Conservation (phyloP, 2,888 invertebrate genomes). For the Catocala nupta region DNA sequence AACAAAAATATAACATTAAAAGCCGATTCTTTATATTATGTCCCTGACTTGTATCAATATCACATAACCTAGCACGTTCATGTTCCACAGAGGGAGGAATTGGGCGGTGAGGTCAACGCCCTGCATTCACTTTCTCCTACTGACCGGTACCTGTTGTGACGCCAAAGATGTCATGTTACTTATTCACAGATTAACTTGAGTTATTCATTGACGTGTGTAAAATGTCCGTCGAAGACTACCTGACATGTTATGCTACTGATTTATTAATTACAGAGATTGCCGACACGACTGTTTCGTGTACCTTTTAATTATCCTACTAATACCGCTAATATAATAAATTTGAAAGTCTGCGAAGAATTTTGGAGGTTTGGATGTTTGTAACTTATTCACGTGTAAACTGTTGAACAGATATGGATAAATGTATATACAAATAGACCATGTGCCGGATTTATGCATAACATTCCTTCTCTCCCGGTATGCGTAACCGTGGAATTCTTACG, state of each 20-base stretch:
- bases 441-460: no score
- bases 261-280: background rate
- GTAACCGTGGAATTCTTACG: no score
- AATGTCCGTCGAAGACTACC: background rate
- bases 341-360: no score
- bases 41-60: background rate
- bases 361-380: no score
- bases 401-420: no score
- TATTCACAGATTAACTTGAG: slow-evolving; percentile 30
- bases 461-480: no score
- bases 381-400: no score
- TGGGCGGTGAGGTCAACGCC: slow-evolving; percentile 53
- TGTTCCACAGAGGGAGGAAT: slow-evolving; percentile 36
- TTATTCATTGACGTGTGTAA: slow-evolving; percentile 27
- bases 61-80: background rate
- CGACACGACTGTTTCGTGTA: no score
- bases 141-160: slow-evolving; percentile 39
- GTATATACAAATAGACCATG: no score
- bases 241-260: background rate
- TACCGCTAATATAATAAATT: no score
- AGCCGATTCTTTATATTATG: slow-evolving; percentile 3
- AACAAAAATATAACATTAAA: no score
- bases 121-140: slow-evolving; percentile 58
- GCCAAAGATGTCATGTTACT: slow-evolving; percentile 40
- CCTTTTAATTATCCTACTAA: no score